These are phyloP conservation scores for Carassius carassius DNA, from an alignment of 2,113 vertebrate genomes.

Conservation along the genomic window DNA sequence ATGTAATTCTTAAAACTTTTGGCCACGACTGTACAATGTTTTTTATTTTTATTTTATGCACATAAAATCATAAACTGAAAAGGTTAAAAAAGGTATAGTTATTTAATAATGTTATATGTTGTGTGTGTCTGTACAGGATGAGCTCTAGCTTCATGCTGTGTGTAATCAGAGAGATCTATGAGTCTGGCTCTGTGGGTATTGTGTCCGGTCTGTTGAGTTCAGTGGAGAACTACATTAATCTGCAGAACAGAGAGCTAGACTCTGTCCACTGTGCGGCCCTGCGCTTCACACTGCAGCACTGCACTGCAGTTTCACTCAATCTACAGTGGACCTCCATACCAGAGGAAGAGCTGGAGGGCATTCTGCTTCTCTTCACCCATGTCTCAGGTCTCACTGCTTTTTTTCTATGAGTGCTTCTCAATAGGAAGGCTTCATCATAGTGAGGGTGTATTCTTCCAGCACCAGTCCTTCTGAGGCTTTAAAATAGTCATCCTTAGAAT, in stretches of 20 bases:
- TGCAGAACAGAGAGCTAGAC: constrained; percentile 54
- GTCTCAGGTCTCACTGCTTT: constrained; percentile 46
- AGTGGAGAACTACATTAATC: constrained; percentile 43
- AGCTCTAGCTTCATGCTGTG: constrained; percentile 47
- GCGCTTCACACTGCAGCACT: constrained; percentile 51
- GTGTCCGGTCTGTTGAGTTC: constrained; percentile 53
- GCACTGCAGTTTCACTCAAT: constrained; percentile 48
- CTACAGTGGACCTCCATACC: constrained; percentile 57
- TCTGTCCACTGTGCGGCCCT: constrained; percentile 47
- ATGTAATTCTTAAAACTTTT: no score
- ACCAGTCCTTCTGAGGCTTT: no score
- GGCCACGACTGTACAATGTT: no score
- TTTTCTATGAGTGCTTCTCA: no score
- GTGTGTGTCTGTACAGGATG: constrained; percentile 39
- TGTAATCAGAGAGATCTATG: constrained; percentile 49
- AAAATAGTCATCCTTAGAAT: no score
- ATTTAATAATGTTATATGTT: no score
- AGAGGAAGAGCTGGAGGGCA: constrained; percentile 48
- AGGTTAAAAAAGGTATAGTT: no score
- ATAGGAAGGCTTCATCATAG: no score
- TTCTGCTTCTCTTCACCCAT: constrained; percentile 40
- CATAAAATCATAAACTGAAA: no score
- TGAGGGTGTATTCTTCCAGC: no score
- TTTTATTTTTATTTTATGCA: no score
- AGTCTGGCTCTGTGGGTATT: constrained; percentile 10